These are phyloP conservation scores for Alauda arvensis DNA, from an alignment of 2,797 vertebrate species.

Conservation along the genomic window DNA sequence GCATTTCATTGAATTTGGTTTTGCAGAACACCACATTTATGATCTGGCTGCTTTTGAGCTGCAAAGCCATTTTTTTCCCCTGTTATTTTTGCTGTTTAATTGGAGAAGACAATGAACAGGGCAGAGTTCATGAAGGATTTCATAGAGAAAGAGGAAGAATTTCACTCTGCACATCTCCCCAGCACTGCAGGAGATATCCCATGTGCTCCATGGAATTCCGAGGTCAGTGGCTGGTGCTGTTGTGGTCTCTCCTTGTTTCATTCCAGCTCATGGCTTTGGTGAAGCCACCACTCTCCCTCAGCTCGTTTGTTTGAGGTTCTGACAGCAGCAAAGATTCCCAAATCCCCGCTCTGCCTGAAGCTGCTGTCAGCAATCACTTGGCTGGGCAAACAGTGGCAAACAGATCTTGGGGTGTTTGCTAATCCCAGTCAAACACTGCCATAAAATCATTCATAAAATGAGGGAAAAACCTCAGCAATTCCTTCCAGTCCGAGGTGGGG, in stretches of 20 bases:
- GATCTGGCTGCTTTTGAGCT: neutral
- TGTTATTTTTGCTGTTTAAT: neutral
- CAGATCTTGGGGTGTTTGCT: neutral
- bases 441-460: neutral
- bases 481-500: rapidly evolving
- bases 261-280: neutral
- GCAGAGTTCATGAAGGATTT: neutral
- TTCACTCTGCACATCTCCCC: neutral
- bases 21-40: neutral
- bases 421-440: neutral
- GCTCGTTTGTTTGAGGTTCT: neutral
- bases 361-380: neutral
- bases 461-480: neutral
- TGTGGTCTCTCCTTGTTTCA: neutral
- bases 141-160: neutral
- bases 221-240: neutral
- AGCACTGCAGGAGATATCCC: neutral
- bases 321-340: neutral
- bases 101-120: neutral
- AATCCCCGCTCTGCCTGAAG: neutral
- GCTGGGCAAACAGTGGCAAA: neutral
- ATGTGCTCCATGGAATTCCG: rapidly evolving
- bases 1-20: neutral
- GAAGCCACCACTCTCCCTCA: neutral
- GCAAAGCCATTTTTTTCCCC: neutral